phyloP scores from a whole-genome alignment of 2,888 invertebrate species.

The Drosophila kuntzei region DNA sequence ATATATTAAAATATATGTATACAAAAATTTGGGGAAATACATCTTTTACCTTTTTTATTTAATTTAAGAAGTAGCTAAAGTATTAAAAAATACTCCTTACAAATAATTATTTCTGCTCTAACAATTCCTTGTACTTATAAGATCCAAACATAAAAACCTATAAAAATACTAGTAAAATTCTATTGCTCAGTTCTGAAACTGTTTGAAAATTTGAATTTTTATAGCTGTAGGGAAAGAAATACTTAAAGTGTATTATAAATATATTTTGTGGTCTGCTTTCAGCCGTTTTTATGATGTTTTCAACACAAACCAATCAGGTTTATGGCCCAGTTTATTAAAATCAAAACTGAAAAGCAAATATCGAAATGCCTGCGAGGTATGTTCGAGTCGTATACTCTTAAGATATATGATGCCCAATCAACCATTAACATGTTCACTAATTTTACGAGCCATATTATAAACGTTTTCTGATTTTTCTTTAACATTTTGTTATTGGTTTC shows the following conservation, averaged over 20 bases:
- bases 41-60: too few species aligned
- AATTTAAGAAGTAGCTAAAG: too few species aligned
- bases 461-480: slow-evolving; percentile 39
- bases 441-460: slow-evolving; percentile 76
- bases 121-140: background rate
- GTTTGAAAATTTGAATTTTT: slow-evolving; percentile 4
- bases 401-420: slow-evolving; percentile 75
- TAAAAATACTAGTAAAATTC: background rate
- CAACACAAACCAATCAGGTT: slow-evolving; percentile 75
- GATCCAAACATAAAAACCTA: background rate
- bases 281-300: slow-evolving; percentile 63
- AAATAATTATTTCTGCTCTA: background rate
- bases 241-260: slow-evolving; percentile 7
- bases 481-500: slow-evolving; percentile 16
- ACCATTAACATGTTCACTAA: slow-evolving; percentile 83
- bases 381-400: slow-evolving; percentile 31
- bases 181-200: background rate
- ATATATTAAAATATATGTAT: too few species aligned
- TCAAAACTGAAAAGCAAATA: slow-evolving; percentile 44
- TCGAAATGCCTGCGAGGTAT: slow-evolving; percentile 36
- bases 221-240: slow-evolving; percentile 7
- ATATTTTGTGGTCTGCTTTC: slow-evolving; percentile 7
- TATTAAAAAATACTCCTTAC: too few species aligned
- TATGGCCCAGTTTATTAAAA: slow-evolving; percentile 59
- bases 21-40: too few species aligned